Conservation (phyloP, 1,140 invertebrate genomes). For the Drosophila erecta region DNA sequence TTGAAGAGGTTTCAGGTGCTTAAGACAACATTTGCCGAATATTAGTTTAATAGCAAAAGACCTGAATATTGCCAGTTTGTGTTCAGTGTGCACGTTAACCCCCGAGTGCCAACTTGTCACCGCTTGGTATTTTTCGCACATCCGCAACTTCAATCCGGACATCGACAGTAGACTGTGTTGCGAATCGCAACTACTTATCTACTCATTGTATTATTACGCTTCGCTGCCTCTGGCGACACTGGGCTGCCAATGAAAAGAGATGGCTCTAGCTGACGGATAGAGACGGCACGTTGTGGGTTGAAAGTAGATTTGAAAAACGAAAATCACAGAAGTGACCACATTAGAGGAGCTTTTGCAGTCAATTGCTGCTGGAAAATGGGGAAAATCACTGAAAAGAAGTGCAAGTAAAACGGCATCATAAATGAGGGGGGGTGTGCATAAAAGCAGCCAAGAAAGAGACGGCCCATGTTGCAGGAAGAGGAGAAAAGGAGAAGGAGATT, state of each 20-base stretch:
- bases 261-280: neutral
- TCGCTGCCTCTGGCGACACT: slow-evolving; percentile 27
- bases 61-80: neutral
- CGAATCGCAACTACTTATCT: slow-evolving; percentile 34
- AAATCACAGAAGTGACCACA: slow-evolving; percentile 19
- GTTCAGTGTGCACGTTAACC: neutral
- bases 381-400: slow-evolving; percentile 47
- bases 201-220: slow-evolving; percentile 45
- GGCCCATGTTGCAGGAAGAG: neutral
- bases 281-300: slow-evolving; percentile 9
- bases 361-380: slow-evolving; percentile 46
- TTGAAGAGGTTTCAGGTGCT: neutral
- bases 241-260: slow-evolving; percentile 22
- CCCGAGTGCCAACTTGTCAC: neutral
- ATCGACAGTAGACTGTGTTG: slow-evolving; percentile 11
- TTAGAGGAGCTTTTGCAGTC: slow-evolving; percentile 46
- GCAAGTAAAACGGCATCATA: slow-evolving; percentile 11
- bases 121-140: slow-evolving; percentile 3
- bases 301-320: neutral
- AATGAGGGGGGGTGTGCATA: neutral
- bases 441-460: neutral
- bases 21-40: no score
- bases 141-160: slow-evolving; percentile 1
- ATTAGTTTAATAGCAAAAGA: no score
- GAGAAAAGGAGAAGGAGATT: slow-evolving; percentile 24